phyloP scores from a whole-genome alignment of 1,140 invertebrate genomes.

The Apis florea region DNA sequence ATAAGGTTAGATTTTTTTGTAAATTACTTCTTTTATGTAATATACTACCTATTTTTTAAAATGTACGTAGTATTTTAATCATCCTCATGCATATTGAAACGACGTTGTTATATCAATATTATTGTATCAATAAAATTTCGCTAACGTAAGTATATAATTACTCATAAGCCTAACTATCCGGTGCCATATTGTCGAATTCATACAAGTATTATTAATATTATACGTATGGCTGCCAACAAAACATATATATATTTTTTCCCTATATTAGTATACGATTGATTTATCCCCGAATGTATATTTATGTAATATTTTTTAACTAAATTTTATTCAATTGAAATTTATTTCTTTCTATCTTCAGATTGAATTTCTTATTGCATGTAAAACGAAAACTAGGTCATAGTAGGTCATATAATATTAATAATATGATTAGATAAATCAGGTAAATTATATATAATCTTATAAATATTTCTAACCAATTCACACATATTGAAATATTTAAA shows the following conservation, averaged over 20 bases:
- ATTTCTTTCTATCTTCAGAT: background rate
- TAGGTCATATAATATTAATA: background rate
- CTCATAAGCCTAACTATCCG: background rate
- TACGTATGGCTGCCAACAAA: constrained; percentile 14
- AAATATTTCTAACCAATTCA: background rate
- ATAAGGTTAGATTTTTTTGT: constrained; percentile 9
- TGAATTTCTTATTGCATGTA: background rate
- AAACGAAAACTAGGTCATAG: background rate
- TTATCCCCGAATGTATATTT: background rate
- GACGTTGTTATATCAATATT: constrained; percentile 13
- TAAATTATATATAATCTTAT: background rate
- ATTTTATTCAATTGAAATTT: constrained; percentile 8
- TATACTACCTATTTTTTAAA: background rate
- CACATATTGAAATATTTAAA: background rate
- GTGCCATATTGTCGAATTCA: constrained; percentile 48
- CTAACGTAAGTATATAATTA: background rate
- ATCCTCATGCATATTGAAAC: background rate
- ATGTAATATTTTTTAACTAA: background rate
- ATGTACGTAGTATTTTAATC: background rate
- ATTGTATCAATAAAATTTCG: constrained; percentile 17
- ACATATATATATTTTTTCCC: background rate
- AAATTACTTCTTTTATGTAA: background rate
- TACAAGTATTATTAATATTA: constrained; percentile 21
- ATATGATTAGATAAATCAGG: background rate
- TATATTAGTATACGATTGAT: background rate